Evolutionary conservation across 2,888 invertebrate species (phyloP), one percentile per base, ranked within the genome.

Genomic region (Drosophila ustulata): DNA sequence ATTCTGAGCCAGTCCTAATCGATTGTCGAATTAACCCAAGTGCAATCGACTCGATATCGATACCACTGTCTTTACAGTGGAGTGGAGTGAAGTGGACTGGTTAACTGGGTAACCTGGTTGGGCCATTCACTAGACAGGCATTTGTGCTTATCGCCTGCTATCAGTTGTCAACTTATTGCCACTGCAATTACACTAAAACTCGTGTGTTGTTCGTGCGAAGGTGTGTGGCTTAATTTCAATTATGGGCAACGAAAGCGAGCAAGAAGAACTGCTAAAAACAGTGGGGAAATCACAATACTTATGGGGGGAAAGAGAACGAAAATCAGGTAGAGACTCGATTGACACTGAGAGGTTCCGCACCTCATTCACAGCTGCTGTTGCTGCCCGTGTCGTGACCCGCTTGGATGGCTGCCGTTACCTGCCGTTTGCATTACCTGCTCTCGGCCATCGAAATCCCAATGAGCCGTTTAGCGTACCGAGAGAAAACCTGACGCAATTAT

Each of bases 401-500:
- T 47, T 32, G 23, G 32, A 28, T 64, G 13, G 41, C 30, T 8
- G 7, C n/a, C 1, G 11, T 41, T 25, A n/a, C 9, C 11, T 47
- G 7, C 28, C 45, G 8, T 18, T 37, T n/a, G 5, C 7, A 11
- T 45, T 45, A 51, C 50, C 50, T 65, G 43, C 32, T 18, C 6
- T 4, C 51, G 11, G 25, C 51, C 34, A 34, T n/a, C n/a, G 23
- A 34, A 51, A 28, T 18, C 49, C 11, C 11, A 51, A 32, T 51
- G 34, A 34, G 49, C 4, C 18, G 18, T 30, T 49, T 32, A 49
- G 13, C 18, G 34, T 7, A 34, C 23, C 23, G n/a, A 7, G 43
- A 28, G 45, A n/a, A 51, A 52, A 26, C 65, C 46, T 64, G 65
- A 47, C 32, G 49, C 47, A 55, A 65, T 34, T 53, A 41, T 32